These are phyloP conservation scores for Berghia stephanieae DNA, from an alignment of 1,140 invertebrate genomes.

Conservation along the genomic window DNA sequence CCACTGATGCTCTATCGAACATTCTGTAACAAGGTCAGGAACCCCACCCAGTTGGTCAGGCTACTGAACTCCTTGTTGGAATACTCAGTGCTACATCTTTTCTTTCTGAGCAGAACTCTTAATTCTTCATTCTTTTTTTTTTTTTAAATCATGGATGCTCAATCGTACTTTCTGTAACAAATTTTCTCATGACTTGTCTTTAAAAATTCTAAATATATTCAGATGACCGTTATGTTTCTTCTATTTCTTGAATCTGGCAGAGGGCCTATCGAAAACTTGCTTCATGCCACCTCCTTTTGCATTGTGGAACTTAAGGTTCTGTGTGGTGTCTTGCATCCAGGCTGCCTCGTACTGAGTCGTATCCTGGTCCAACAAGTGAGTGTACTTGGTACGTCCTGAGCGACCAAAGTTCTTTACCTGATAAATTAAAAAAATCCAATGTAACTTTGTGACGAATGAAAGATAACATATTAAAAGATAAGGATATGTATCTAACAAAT, in stretches of 20 bases:
- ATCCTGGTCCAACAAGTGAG: constrained; percentile 98
- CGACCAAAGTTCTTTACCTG: constrained; percentile 98
- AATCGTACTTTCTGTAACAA: too few relatives aligned
- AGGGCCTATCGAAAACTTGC: constrained; percentile 89
- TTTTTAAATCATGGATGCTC: too few relatives aligned
- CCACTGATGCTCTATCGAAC: too few relatives aligned
- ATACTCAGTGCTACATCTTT: too few relatives aligned
- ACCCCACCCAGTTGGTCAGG: too few relatives aligned
- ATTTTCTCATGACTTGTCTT: too few relatives aligned
- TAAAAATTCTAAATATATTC: too few relatives aligned
- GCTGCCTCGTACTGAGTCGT: constrained; percentile 98
- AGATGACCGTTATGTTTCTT: too few relatives aligned
- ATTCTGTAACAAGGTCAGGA: too few relatives aligned
- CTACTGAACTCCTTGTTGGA: too few relatives aligned
- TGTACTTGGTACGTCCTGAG: constrained; percentile 98
- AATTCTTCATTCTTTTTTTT: too few relatives aligned
- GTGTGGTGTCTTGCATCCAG: constrained; percentile 89
- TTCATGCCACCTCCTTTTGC: constrained; percentile 95
- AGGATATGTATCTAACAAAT: neutral
- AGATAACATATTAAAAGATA: neutral
- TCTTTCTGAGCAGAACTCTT: too few relatives aligned
- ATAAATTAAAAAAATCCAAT: constrained; percentile 27
- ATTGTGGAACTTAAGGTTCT: constrained; percentile 90
- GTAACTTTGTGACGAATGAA: neutral
- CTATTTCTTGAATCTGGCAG: constrained; percentile 41